Conservation (phyloP, 2,888 invertebrate genomes). For the Calliopum simillimum region DNA sequence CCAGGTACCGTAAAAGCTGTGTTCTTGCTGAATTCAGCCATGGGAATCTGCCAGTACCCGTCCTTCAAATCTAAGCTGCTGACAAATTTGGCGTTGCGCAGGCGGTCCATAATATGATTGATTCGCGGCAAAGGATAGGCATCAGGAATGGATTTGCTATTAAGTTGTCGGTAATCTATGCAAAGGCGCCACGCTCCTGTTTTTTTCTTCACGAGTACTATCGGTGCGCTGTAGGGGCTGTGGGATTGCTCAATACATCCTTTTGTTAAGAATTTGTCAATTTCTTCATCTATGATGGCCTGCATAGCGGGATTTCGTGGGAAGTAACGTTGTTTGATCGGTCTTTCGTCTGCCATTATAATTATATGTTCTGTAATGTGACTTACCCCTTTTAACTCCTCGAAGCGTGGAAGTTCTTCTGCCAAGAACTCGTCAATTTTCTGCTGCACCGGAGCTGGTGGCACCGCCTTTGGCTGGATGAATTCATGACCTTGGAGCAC, state of each 20-base stretch:
- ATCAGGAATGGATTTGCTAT: background rate
- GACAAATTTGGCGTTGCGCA: background rate
- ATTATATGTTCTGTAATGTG: slow-evolving; percentile 7
- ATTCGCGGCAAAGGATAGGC: background rate
- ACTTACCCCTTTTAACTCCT: background rate
- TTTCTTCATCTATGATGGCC: slow-evolving; percentile 27
- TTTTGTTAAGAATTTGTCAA: slow-evolving; percentile 25
- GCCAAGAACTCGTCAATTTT: background rate
- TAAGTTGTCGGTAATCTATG: background rate
- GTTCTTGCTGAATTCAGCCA: background rate
- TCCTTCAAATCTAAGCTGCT: background rate
- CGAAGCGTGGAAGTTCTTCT: background rate
- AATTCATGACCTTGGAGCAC: no score
- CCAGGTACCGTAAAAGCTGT: slow-evolving; percentile 27
- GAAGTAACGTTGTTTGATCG: slow-evolving; percentile 25
- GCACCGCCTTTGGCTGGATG: no score
- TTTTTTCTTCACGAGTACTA: background rate
- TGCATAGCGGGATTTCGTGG: slow-evolving; percentile 39
- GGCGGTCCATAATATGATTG: background rate
- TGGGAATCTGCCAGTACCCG: slow-evolving; percentile 15
- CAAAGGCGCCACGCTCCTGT: background rate
- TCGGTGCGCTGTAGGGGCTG: slow-evolving; percentile 12
- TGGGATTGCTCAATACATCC: slow-evolving; percentile 31
- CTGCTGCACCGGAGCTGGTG: no score
- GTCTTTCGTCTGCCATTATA: slow-evolving; percentile 22